Conservation (phyloP, 2,888 invertebrate species). For the Sturmia bella region DNA sequence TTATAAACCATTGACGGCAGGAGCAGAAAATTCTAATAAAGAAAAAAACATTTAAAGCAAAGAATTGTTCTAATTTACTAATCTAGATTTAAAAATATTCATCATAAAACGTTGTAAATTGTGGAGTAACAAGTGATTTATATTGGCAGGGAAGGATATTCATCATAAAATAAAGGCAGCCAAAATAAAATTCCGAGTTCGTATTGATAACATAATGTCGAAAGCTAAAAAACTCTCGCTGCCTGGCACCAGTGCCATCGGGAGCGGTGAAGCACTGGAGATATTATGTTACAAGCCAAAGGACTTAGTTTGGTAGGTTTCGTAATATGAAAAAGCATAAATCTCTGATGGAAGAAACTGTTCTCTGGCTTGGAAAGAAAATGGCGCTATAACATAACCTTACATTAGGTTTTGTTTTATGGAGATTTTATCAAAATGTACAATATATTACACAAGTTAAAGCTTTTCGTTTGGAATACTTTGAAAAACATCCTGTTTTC, state of each 20-base stretch:
- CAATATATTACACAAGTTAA: too few relatives aligned
- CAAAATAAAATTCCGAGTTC: slow-evolving; percentile 80
- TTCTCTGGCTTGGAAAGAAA: slow-evolving; percentile 47
- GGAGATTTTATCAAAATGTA: background rate
- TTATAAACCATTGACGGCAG: slow-evolving; percentile 64
- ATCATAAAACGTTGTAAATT: slow-evolving; percentile 5
- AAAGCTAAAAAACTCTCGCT: slow-evolving; percentile 80
- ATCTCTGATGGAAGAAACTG: slow-evolving; percentile 31
- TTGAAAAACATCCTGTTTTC: background rate
- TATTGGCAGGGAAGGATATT: slow-evolving; percentile 8
- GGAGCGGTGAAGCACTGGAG: slow-evolving; percentile 74
- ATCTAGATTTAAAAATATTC: background rate
- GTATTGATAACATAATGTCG: slow-evolving; percentile 79
- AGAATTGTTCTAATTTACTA: background rate
- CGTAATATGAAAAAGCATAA: slow-evolving; percentile 21
- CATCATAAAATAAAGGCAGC: slow-evolving; percentile 73
- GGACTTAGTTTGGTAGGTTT: slow-evolving; percentile 79
- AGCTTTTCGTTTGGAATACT: too few relatives aligned
- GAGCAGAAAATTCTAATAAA: slow-evolving; percentile 67
- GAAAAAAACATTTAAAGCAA: slow-evolving; percentile 41
- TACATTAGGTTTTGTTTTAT: slow-evolving; percentile 29
- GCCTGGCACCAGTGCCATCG: slow-evolving; percentile 68
- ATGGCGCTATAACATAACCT: slow-evolving; percentile 72
- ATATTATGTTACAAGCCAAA: slow-evolving; percentile 79
- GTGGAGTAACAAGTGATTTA: slow-evolving; percentile 23